A percentile compares a stretch with the other conserved stretches of the same genome.
Evolutionary conservation across 1,140 invertebrate species (phyloP).

Genomic region (Matsumurasca onukii): DNA sequence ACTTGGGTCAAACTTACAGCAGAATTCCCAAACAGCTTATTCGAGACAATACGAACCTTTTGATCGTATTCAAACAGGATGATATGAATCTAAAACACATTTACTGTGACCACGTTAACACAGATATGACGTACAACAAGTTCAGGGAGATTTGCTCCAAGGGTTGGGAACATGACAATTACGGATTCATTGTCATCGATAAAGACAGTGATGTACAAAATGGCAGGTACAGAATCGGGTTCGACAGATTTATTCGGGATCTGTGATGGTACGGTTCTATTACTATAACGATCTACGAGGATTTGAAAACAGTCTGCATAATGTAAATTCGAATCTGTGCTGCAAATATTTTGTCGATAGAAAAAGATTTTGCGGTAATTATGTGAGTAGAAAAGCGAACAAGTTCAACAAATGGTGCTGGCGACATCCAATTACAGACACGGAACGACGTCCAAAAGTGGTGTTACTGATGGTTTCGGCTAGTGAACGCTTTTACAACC

Average conservation of each 20-base stretch:
- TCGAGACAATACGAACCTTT: slow-evolving; percentile 48
- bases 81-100: slow-evolving; percentile 49
- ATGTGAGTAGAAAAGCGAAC: not conserved
- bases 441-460: not conserved
- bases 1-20: slow-evolving; percentile 48
- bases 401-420: not conserved
- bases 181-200: slow-evolving; percentile 43
- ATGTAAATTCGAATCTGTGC: not conserved
- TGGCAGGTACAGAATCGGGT: slow-evolving; percentile 34
- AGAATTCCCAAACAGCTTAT: slow-evolving; percentile 49
- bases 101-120: slow-evolving; percentile 48
- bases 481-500: not conserved
- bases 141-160: slow-evolving; percentile 37
- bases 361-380: slow-evolving; percentile 8
- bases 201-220: slow-evolving; percentile 41
- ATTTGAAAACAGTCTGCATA: not conserved
- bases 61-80: slow-evolving; percentile 50
- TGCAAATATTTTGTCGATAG: not conserved
- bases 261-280: not conserved
- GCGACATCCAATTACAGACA: not conserved
- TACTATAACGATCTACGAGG: not conserved
- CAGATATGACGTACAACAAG: slow-evolving; percentile 44
- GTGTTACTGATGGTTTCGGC: not conserved
- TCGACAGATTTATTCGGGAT: slow-evolving; percentile 22
- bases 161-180: slow-evolving; percentile 39